These are phyloP conservation scores for Leptinotarsa rubiginosa DNA, from an alignment of 2,888 invertebrate species.

Conservation along the genomic window DNA sequence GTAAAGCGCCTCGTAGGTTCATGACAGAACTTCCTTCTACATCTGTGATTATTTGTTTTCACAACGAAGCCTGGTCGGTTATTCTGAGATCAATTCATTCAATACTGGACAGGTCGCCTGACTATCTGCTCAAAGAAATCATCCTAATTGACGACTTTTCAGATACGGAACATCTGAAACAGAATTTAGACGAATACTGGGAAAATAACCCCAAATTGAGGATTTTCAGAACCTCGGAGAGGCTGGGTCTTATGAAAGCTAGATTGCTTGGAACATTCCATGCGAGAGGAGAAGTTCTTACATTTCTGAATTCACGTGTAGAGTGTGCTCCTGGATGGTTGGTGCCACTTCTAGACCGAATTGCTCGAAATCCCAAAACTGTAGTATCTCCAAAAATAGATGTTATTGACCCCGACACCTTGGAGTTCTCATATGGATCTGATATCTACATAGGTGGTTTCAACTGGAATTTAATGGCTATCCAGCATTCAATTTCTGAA, in stretches of 20 bases:
- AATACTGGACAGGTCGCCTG: slow-evolving; percentile 93
- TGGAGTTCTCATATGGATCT: slow-evolving; percentile 89
- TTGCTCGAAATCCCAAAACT: slow-evolving; percentile 84
- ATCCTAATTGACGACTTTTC: slow-evolving; percentile 97
- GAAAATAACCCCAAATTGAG: slow-evolving; percentile 91
- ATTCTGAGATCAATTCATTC: slow-evolving; percentile 95
- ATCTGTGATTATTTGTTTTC: slow-evolving; percentile 94
- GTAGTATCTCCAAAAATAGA: slow-evolving; percentile 97
- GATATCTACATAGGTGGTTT: slow-evolving; percentile 92
- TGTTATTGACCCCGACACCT: slow-evolving; percentile 91
- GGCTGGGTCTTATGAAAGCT: slow-evolving; percentile 96
- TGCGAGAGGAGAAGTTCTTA: slow-evolving; percentile 70
- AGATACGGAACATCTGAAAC: slow-evolving; percentile 95
- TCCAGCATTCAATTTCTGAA: slow-evolving; percentile 98
- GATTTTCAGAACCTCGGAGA: slow-evolving; percentile 89
- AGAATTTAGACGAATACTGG: slow-evolving; percentile 93
- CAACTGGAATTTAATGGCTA: slow-evolving; percentile 95
- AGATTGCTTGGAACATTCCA: slow-evolving; percentile 79
- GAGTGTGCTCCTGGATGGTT: slow-evolving; percentile 97
- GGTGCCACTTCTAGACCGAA: slow-evolving; percentile 90
- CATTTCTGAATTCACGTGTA: slow-evolving; percentile 98
- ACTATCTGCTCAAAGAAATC: slow-evolving; percentile 89
- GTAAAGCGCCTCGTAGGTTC: slow-evolving; percentile 77
- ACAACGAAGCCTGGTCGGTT: slow-evolving; percentile 99
- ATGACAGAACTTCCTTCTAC: slow-evolving; percentile 81